Evolutionary conservation across 2,888 invertebrate genomes (phyloP), one percentile per base, ranked within the genome.

Genomic region (Diabrotica balteata): DNA sequence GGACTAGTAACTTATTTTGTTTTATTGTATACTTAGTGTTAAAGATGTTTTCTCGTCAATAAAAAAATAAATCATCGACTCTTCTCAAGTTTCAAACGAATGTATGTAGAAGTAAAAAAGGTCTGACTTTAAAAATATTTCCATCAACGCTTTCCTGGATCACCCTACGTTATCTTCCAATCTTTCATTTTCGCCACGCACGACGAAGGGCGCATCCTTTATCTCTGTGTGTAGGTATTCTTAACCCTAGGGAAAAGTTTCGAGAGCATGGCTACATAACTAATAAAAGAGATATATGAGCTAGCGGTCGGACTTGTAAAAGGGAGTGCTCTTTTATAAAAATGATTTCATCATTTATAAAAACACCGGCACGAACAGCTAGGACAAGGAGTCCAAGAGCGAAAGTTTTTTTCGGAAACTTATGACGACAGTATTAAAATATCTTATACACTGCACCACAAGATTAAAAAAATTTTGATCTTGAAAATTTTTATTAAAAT

Each of bases 241-340:
- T 55, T 44, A 45, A 55, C 55, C 45, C 55, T 11, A 11, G 55
- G 55, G 45, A 55, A 44, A 45, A 55, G 44, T 55, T 45, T 55
- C 22, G 11, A 22, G 52, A 22, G 22, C 17, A 11, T 7, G 43
- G 54, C 54, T 43, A 11, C 54, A 11, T 55, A 11, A 44, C 45
- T 55, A 45, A 44, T 55, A 55, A 55, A 55, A 55, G 11, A 43
- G 55, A 55, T 55, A 44, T 55, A 55, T 32, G 55, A 44, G 11
- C 7, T 11, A 45, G 55, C 42, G 55, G 44, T 8, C 11, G 8
- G 17, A 17, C 43, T 54, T 54, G 43, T 54, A 43, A 54, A 43
- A 54, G 54, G 54, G 54, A 54, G 54, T 54, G 43, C 44, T 54
- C 10, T 22, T 54, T 44, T 10, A 55, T 55, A 55, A 55, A 55